These are phyloP conservation scores for Amiota minor DNA, from an alignment of 2,888 invertebrate genomes.

Conservation along the genomic window DNA sequence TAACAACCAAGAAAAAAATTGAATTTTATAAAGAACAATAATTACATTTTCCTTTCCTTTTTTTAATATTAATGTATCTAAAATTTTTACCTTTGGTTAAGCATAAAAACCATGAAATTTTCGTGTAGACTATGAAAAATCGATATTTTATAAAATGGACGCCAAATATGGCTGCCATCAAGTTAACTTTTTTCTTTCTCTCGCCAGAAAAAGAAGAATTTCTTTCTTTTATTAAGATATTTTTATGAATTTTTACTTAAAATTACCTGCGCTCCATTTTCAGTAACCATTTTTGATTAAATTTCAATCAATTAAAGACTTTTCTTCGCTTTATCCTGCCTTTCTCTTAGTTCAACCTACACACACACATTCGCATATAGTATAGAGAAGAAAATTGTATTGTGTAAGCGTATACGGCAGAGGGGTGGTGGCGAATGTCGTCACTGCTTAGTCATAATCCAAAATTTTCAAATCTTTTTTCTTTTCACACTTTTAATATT, in stretches of 20 bases:
- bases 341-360: neutral
- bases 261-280: conserved; percentile 74
- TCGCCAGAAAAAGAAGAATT: conserved; percentile 26
- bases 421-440: conserved; percentile 57
- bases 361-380: conserved; percentile 47
- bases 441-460: conserved; percentile 71
- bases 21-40: neutral
- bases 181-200: conserved; percentile 37
- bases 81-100: conserved; percentile 29
- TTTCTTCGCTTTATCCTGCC: conserved; percentile 9
- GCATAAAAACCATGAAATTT: conserved; percentile 41
- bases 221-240: neutral
- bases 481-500: conserved; percentile 22
- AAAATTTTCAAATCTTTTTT: conserved; percentile 40
- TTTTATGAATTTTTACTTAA: conserved; percentile 28
- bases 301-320: conserved; percentile 12
- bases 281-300: conserved; percentile 71
- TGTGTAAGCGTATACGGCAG: conserved; percentile 58
- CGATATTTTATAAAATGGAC: conserved; percentile 71
- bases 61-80: neutral
- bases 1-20: neutral
- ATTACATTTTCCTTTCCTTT: neutral
- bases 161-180: conserved; percentile 68
- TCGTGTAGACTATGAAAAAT: conserved; percentile 66
- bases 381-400: conserved; percentile 63